Conservation (phyloP, 2,113 vertebrate species). For the Leucopsar rothschildi region DNA sequence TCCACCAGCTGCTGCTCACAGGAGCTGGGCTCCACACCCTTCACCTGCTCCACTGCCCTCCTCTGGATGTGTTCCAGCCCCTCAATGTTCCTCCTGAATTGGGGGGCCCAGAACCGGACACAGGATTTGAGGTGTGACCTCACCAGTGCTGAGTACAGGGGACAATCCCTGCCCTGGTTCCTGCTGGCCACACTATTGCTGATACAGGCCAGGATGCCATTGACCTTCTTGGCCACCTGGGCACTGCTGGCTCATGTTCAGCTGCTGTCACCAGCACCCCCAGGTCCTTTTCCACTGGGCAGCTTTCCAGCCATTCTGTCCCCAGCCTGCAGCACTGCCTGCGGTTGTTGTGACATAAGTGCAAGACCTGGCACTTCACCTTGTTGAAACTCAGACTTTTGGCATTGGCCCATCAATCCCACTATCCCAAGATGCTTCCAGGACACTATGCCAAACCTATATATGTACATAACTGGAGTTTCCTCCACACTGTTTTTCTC, state of each 20-base stretch:
- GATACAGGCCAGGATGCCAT: accelerated
- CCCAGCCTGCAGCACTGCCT: too few relatives aligned
- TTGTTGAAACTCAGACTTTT: not conserved
- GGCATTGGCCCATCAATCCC: not conserved
- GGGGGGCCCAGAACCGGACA: not conserved
- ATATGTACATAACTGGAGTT: not conserved
- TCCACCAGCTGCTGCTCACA: too few relatives aligned
- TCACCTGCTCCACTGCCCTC: not conserved
- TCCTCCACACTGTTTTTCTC: not conserved
- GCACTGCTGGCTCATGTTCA: not conserved
- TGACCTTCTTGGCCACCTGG: not conserved
- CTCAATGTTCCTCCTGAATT: not conserved
- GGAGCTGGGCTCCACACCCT: too few relatives aligned
- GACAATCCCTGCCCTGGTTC: not conserved
- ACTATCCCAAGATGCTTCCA: not conserved
- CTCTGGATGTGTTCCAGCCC: not conserved
- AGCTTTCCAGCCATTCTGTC: not conserved
- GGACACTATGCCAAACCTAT: not conserved
- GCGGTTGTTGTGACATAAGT: not conserved
- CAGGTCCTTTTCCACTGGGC: not conserved
- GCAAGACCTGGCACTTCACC: not conserved
- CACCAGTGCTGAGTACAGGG: not conserved
- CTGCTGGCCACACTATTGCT: not conserved
- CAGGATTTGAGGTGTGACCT: accelerated
- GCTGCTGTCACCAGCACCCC: not conserved